These are phyloP conservation scores for Hepsetus odoe DNA, from an alignment of 2,113 vertebrate species.

Conservation along the genomic window DNA sequence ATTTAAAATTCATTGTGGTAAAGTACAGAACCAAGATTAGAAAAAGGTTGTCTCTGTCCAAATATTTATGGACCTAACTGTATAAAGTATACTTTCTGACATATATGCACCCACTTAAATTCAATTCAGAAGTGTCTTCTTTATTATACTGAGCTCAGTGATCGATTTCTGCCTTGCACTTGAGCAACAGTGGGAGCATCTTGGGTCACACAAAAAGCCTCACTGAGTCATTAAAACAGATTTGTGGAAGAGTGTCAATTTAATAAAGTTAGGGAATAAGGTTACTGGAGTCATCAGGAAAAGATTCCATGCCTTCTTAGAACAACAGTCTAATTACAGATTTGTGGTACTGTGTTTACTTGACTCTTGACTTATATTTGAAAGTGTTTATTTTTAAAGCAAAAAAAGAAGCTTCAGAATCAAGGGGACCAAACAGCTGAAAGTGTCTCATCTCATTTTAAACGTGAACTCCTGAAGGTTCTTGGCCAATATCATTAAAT, in stretches of 20 bases:
- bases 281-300: not conserved
- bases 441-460: constrained; percentile 8
- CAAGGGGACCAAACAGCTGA: constrained; percentile 15
- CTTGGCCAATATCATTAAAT: constrained; percentile 25
- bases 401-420: constrained; percentile 10
- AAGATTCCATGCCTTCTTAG: not conserved
- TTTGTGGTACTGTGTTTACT: constrained; percentile 23
- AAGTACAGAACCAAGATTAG: too few relatives aligned
- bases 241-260: not conserved
- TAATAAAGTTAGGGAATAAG: not conserved
- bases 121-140: not conserved
- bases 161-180: not conserved
- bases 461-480: constrained; percentile 7
- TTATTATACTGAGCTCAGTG: not conserved
- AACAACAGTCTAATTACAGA: constrained; percentile 20
- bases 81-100: not conserved
- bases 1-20: too few relatives aligned
- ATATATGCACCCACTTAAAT: not conserved
- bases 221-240: not conserved
- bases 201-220: not conserved
- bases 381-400: constrained; percentile 19
- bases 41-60: too few relatives aligned
- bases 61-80: too few relatives aligned
- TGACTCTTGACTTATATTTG: constrained; percentile 14
- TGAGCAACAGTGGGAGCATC: not conserved